Percentiles rank a stretch among this genome's conserved stretches.
Evolutionary conservation across 2,113 vertebrate genomes (phyloP).

Genomic region (Heterotilapia buettikoferi): DNA sequence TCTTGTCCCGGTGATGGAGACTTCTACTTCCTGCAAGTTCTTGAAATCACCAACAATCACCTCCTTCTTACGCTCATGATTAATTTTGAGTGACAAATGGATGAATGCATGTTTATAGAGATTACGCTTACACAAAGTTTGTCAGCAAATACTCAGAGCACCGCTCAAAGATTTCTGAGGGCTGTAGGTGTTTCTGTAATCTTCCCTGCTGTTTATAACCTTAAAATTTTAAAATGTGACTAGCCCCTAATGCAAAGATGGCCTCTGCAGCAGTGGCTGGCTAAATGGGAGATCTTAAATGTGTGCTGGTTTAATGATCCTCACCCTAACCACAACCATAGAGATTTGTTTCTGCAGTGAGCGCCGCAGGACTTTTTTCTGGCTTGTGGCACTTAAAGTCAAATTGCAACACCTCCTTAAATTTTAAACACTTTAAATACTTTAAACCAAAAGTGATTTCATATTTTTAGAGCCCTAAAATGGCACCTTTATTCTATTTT

Average conservation of each 20-base stretch:
- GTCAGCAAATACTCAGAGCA: not conserved
- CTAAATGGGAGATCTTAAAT: not conserved
- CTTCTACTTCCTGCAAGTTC: not conserved
- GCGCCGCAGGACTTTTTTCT: not conserved
- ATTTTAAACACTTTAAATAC: not conserved
- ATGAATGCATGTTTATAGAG: not conserved
- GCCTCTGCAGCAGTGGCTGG: not conserved
- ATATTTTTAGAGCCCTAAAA: not conserved
- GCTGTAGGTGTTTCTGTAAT: not conserved
- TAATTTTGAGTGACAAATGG: not conserved
- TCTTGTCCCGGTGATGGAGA: not conserved
- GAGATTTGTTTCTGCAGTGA: not conserved
- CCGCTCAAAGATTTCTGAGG: not conserved
- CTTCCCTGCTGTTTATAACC: not conserved
- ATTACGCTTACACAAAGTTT: not conserved
- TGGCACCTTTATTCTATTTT: not conserved
- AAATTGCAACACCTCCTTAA: not conserved
- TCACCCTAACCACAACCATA: not conserved
- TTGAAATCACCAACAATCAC: not conserved
- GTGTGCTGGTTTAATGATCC: not conserved
- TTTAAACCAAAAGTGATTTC: not conserved
- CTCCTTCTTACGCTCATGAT: not conserved
- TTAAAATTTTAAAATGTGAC: not conserved
- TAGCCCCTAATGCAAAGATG: not conserved
- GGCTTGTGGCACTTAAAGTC: not conserved